Conservation (phyloP, 2,113 vertebrate species). For the Paradoxurus hermaphroditus region DNA sequence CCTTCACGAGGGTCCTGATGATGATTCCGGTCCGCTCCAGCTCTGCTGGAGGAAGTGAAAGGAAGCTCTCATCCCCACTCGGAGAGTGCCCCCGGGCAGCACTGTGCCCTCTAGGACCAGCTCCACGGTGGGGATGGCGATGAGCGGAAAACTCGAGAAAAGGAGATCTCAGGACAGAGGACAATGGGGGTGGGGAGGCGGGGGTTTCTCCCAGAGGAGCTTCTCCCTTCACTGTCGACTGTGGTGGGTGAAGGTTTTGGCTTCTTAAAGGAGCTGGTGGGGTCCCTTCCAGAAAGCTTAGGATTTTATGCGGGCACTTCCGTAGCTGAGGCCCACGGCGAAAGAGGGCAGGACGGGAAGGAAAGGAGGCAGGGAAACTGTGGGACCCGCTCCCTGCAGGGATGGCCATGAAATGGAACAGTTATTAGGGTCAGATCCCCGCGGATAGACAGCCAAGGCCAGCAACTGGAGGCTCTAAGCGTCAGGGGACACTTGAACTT, state of each 20-base stretch:
- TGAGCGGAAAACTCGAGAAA: neutral
- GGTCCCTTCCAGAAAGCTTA: neutral
- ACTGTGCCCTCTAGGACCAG: neutral
- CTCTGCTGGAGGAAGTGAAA: neutral
- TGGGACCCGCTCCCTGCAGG: neutral
- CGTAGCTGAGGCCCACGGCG: neutral
- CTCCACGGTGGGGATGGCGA: neutral
- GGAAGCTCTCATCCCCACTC: neutral
- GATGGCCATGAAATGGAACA: neutral
- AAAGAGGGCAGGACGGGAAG: neutral
- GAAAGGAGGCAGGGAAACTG: neutral
- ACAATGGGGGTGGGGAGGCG: too few species aligned
- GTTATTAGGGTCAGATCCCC: neutral
- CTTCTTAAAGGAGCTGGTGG: neutral
- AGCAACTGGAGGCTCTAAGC: neutral
- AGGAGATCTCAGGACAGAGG: neutral
- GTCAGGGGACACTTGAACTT: neutral
- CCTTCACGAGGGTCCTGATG: neutral
- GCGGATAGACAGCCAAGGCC: neutral
- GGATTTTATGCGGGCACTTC: neutral
- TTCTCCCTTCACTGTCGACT: neutral
- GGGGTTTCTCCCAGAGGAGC: neutral
- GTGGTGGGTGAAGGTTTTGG: neutral
- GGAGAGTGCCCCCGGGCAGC: too few species aligned
- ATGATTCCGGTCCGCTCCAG: too few species aligned